These are phyloP conservation scores for Drosophila sucinea DNA, from an alignment of 1,140 invertebrate species.

Conservation along the genomic window DNA sequence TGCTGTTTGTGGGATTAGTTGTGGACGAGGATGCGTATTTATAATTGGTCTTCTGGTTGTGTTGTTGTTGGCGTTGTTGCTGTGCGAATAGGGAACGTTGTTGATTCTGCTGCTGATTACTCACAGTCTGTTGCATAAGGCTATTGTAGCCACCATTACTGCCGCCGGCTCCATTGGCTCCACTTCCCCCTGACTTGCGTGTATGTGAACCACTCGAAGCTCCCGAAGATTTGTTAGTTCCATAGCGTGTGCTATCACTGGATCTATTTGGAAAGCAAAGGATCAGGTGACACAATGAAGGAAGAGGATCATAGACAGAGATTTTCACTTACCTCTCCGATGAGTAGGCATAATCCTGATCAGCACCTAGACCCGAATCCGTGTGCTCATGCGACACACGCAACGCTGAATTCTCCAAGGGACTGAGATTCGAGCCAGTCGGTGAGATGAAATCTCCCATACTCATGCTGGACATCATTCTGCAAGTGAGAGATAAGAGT, in stretches of 20 bases:
- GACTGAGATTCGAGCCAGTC: conserved; percentile 80
- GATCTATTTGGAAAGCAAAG: conserved; percentile 56
- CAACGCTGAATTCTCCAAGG: conserved; percentile 83
- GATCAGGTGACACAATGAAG: not conserved
- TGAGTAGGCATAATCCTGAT: conserved; percentile 87
- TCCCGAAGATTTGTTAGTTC: conserved; percentile 82
- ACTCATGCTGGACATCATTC: conserved; percentile 83
- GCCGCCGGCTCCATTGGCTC: conserved; percentile 40
- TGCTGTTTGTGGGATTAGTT: conserved; percentile 58
- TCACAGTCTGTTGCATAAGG: conserved; percentile 83
- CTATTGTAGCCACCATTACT: conserved; percentile 74
- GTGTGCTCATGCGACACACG: conserved; percentile 87
- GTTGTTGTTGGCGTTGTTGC: conserved; percentile 70
- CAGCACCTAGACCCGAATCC: conserved; percentile 87
- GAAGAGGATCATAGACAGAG: not conserved
- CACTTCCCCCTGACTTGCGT: conserved; percentile 69
- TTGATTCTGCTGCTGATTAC: conserved; percentile 79
- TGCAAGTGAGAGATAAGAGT: not conserved
- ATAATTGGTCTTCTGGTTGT: conserved; percentile 73
- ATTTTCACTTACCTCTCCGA: conserved; percentile 84
- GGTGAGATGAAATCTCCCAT: conserved; percentile 83
- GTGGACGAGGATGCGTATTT: conserved; percentile 70
- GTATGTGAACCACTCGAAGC: conserved; percentile 80
- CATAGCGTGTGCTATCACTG: conserved; percentile 82
- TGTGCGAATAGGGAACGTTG: conserved; percentile 74